A percentile compares a stretch with the other conserved stretches of the same genome.
These are phyloP conservation scores for Microctenopoma stevenorrisi DNA, from an alignment of 2,797 vertebrate species.

Conservation along the genomic window DNA sequence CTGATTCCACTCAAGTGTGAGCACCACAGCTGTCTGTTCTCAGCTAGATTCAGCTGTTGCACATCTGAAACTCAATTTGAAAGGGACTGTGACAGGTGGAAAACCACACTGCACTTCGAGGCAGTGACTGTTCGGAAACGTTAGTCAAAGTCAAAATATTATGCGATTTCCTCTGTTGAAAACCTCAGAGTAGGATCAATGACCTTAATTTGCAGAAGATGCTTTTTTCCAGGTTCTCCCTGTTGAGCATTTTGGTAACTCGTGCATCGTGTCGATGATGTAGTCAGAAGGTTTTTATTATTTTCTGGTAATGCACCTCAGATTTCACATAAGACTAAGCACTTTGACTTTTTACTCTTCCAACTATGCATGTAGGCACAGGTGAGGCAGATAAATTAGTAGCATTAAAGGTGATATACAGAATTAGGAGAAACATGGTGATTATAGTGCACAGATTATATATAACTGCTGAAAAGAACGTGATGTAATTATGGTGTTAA, in stretches of 20 bases:
- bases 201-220: slow-evolving; percentile 39
- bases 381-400: slow-evolving; percentile 2
- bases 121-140: background rate
- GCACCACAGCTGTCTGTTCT: slow-evolving; percentile 39
- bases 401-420: background rate
- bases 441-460: slow-evolving; percentile 10
- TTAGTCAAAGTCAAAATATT: slow-evolving; percentile 1
- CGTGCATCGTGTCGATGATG: slow-evolving; percentile 4
- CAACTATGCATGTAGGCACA: background rate
- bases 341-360: background rate
- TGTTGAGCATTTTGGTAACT: slow-evolving; percentile 30
- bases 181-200: slow-evolving; percentile 14
- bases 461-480: background rate
- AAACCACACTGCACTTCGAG: background rate
- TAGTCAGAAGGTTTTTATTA: background rate
- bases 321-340: background rate
- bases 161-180: slow-evolving; percentile 3
- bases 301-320: slow-evolving; percentile 1
- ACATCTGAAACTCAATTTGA: slow-evolving; percentile 43
- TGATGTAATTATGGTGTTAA: slow-evolving; percentile 19
- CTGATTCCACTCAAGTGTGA: slow-evolving; percentile 35
- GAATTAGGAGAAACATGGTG: background rate
- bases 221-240: background rate
- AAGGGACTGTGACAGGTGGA: slow-evolving; percentile 33
- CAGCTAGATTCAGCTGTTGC: slow-evolving; percentile 45